Evolutionary conservation across 2,797 vertebrate genomes (phyloP).

Genomic region (Tolypeutes matacus): DNA sequence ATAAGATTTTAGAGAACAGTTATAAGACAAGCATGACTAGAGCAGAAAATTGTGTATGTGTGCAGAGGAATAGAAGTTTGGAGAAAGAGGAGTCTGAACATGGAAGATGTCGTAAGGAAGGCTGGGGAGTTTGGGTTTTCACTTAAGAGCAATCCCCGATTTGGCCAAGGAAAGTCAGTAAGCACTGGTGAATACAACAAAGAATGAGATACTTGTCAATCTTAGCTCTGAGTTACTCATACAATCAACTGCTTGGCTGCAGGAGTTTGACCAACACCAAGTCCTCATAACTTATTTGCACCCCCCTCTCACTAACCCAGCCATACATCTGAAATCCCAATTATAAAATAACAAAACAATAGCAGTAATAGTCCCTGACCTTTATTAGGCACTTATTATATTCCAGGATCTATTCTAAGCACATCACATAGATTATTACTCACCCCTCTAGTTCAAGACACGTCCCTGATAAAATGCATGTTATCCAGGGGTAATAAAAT

Average conservation of each 20-base stretch:
- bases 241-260: neutral
- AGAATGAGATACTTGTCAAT: neutral
- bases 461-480: conserved; percentile 14
- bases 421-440: conserved; percentile 36
- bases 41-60: conserved; percentile 16
- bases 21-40: conserved; percentile 18
- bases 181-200: neutral
- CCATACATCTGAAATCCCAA: neutral
- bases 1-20: neutral
- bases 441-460: conserved; percentile 38
- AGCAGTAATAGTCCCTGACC: neutral
- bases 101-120: neutral
- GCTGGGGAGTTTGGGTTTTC: conserved; percentile 1
- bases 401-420: conserved; percentile 53
- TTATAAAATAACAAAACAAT: neutral
- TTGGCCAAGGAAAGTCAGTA: neutral
- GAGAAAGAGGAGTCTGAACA: neutral
- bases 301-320: neutral
- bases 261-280: conserved; percentile 32
- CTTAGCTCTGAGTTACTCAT: conserved; percentile 14
- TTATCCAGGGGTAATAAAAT: conserved; percentile 46
- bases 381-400: conserved; percentile 20
- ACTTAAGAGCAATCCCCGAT: conserved; percentile 29
- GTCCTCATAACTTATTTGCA: neutral
- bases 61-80: neutral